Percentiles rank a stretch among this genome's conserved stretches.
phyloP scores from a whole-genome alignment of 1,140 invertebrate species.

The Macrosteles quadrilineatus region DNA sequence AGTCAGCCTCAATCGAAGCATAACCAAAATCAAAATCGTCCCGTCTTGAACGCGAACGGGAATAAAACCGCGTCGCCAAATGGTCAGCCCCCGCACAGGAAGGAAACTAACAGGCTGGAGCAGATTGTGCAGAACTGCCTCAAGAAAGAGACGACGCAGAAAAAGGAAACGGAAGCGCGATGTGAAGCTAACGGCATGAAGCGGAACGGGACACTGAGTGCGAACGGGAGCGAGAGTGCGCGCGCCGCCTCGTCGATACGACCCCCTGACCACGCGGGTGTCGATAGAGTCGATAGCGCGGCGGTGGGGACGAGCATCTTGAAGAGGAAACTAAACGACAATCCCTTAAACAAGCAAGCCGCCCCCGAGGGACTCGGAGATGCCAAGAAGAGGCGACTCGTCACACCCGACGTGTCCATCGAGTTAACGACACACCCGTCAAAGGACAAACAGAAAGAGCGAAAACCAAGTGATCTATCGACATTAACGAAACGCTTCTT shows the following conservation, averaged over 20 bases:
- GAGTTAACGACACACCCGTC: slow-evolving; percentile 37
- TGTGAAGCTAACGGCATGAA: neutral
- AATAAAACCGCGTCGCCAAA: neutral
- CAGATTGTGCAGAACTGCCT: slow-evolving; percentile 25
- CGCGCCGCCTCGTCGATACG: neutral
- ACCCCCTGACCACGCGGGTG: neutral
- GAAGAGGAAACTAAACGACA: slow-evolving; percentile 40
- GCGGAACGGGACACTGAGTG: slow-evolving; percentile 12
- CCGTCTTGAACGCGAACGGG: neutral
- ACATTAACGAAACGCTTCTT: slow-evolving; percentile 23
- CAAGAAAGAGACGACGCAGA: neutral
- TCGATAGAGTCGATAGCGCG: neutral
- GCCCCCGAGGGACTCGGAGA: slow-evolving; percentile 30
- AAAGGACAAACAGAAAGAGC: slow-evolving; percentile 19
- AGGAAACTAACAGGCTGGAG: slow-evolving; percentile 20
- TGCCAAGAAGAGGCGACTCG: slow-evolving; percentile 39
- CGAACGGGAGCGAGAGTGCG: neutral
- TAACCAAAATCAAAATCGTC: too few species aligned
- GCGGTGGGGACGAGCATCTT: slow-evolving; percentile 23
- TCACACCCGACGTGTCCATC: slow-evolving; percentile 43
- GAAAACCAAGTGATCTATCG: slow-evolving; percentile 16
- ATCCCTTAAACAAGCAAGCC: neutral
- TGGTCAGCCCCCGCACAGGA: slow-evolving; percentile 15
- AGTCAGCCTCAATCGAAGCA: neutral
- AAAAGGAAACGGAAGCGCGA: slow-evolving; percentile 18